phyloP scores from a whole-genome alignment of 2,113 vertebrate genomes.

The Brachionichthys hirsutus region DNA sequence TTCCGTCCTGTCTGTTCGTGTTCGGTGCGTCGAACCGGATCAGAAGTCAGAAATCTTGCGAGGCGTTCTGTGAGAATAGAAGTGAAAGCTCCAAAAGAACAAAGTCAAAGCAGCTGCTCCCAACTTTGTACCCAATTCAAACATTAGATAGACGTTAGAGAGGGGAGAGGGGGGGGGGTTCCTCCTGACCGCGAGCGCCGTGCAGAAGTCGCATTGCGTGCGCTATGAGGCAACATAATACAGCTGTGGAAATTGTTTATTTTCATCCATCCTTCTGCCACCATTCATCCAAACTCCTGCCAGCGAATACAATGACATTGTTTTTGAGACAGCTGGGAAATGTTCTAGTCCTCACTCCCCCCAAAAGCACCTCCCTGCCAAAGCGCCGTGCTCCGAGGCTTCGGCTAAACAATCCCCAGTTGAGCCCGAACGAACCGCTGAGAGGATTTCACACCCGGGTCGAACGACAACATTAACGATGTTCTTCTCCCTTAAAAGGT shows the following conservation, averaged over 20 bases:
- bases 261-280: constrained; percentile 61
- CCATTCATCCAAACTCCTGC: constrained; percentile 56
- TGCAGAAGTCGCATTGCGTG: constrained; percentile 53
- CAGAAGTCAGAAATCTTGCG: constrained; percentile 63
- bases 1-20: constrained; percentile 36
- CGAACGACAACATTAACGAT: not conserved
- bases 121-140: not conserved
- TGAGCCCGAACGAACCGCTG: constrained; percentile 8
- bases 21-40: constrained; percentile 63
- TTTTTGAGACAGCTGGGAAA: constrained; percentile 66
- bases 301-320: constrained; percentile 67
- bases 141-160: constrained; percentile 31
- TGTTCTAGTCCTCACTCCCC: constrained; percentile 56
- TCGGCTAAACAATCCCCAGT: constrained; percentile 27
- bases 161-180: constrained; percentile 27
- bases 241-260: constrained; percentile 62
- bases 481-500: no score
- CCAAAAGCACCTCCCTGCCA: constrained; percentile 39
- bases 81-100: constrained; percentile 6
- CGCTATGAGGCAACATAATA: constrained; percentile 57
- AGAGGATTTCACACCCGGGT: not conserved
- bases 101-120: not conserved
- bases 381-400: constrained; percentile 38
- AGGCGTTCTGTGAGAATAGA: constrained; percentile 10
- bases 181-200: constrained; percentile 36